Conservation (phyloP, 1,140 invertebrate species). For the Brachionus calyciflorus region DNA sequence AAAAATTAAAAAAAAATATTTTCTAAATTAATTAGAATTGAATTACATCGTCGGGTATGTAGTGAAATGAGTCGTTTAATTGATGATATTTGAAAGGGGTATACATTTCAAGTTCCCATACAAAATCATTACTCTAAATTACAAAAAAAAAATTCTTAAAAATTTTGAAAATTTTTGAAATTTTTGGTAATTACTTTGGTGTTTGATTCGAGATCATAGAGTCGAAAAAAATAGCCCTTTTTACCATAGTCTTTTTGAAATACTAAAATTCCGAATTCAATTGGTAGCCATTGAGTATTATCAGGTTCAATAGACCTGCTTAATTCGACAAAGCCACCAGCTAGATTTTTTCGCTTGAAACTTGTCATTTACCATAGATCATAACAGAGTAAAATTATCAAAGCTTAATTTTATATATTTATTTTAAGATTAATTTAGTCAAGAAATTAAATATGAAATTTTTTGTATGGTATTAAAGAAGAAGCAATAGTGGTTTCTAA, state of each 20-base stretch:
- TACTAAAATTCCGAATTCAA: background rate
- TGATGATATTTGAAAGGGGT: constrained; percentile 22
- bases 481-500: no score
- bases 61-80: constrained; percentile 18
- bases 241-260: constrained; percentile 34
- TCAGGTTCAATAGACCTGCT: background rate
- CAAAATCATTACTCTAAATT: background rate
- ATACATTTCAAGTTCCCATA: constrained; percentile 44
- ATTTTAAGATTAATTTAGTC: no score
- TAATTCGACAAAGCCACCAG: constrained; percentile 4
- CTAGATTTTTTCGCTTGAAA: constrained; percentile 14
- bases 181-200: constrained; percentile 3
- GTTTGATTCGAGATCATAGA: background rate
- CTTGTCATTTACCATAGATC: background rate
- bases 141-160: background rate
- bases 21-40: no score
- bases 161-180: no score
- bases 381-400: no score
- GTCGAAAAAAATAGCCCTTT: constrained; percentile 22
- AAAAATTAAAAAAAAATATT: no score
- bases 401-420: no score
- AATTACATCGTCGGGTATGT: constrained; percentile 15
- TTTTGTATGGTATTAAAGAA: no score
- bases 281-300: background rate
- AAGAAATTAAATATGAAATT: no score